Base-by-base conservation (phyloP, 2,113 vertebrate species). In the Sisor rabdophorus region DNA sequence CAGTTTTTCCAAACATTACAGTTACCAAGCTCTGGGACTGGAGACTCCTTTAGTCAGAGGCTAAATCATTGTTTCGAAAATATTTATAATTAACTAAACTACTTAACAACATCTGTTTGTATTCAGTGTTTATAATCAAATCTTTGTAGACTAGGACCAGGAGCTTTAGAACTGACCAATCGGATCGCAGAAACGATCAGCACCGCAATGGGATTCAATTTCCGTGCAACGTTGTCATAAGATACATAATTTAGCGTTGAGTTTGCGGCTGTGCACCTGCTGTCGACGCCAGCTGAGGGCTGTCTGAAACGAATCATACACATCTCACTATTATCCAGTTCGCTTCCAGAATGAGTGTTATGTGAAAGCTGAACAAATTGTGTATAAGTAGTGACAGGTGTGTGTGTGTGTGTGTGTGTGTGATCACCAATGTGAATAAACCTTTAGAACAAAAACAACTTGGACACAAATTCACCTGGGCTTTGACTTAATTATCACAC, bases 401-500 rank as follows among this genome's bases (percentile, higher is more conserved):
- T 50, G 16, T 63, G 44, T 24, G 73, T 36, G 59, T 68, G 20
- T 52, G 13, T 9, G 19, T 22, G 52, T 32, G 28, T 63, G 72
- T 20, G 1, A 4, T 16, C 26, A 7, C 56, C n/a, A 2, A 32
- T 63, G 48, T 65, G 74, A 68, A 68, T 58, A 76, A 55, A 76
- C 40, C 52, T 47, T 32, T 32, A 73, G n/a, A 73, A 59, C 13
- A 47, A 10, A 36, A 75, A 64, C 59, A 22, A 9, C 58, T 53
- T 48, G 73, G 44, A 75, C 73, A 61, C 55, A 61, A 56, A 56
- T n/a, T 22, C 63, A 68, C 26, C 24, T 47, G 74, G 53, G 63
- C 19, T 68, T 58, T 55, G 32, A 20, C 63, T 64, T 76, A 76
- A 76, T 76, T 76, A 76, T 76, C 53, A 56, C 24, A 10, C 12